Base-by-base conservation (phyloP, 2,113 vertebrate genomes). In the Solea solea region DNA sequence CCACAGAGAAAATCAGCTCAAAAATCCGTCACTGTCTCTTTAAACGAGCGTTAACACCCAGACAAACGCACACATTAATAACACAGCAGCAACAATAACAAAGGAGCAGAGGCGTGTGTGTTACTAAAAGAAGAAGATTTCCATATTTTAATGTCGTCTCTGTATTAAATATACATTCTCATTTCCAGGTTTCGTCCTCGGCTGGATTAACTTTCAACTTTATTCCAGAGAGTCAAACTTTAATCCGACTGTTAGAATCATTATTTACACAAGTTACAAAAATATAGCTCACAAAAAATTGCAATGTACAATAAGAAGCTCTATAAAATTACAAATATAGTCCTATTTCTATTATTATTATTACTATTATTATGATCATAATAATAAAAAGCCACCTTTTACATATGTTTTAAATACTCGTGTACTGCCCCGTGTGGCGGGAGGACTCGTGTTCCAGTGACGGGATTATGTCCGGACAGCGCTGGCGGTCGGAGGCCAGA, bases 251-350 rank as follows among this genome's bases (percentile, higher is more conserved):
- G 40, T 81, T 83, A 74, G 82, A 74, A 81, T 74, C 62, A 81
- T 62, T 91, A 94, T 93, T 90, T 93, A 94, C 93, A 93, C 64
- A 72, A 90, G 86, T 93, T 98, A 98, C 92, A 98, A 99, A 98
- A 98, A 99, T 97, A 97, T 94, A 97, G 95, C 96, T 95, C 93
- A 92, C 90, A 88, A 90, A 87, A 90, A 82, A 51, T 34, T 34
- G 34, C 34, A 34, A 91, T 90, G 80, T 94, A 94, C 90, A 94
- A 90, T 93, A 92, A 91, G 89, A 83, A 92, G 91, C 93, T 95
- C 93, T 96, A 95, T 94, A 96, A 95, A 96, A 96, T 96, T 95
- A 94, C 93, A 96, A 94, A 95, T 95, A 95, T 91, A 91, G 92
- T 90, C 95, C 87, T 92, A 89, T 93, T 91, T 4, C 10, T 48